These are phyloP conservation scores for Pseudorhombus dupliciocellatus DNA, from an alignment of 2,113 vertebrate species.

Conservation along the genomic window DNA sequence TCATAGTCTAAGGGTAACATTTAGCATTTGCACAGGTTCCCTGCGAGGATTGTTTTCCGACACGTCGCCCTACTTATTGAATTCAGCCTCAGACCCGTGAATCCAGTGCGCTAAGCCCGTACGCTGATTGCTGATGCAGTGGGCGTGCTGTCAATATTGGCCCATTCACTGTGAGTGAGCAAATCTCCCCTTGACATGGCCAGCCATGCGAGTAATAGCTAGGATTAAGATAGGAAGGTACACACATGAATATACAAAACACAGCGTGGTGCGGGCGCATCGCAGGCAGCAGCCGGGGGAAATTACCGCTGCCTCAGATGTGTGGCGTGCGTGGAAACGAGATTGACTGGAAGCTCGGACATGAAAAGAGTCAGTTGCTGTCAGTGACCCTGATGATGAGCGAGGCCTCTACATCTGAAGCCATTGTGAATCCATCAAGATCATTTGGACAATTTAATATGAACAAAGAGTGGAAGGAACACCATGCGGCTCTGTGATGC, in stretches of 20 bases:
- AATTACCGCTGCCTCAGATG: constrained; percentile 59
- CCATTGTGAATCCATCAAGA: constrained; percentile 37
- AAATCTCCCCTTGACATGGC: constrained; percentile 77
- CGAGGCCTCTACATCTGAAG: constrained; percentile 36
- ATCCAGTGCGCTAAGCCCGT: constrained; percentile 59
- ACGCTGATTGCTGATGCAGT: constrained; percentile 74
- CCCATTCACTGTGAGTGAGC: constrained; percentile 76
- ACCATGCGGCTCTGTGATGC: constrained; percentile 4
- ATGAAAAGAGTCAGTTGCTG: constrained; percentile 59
- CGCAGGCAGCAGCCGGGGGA: constrained; percentile 47
- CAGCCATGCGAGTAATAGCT: constrained; percentile 80
- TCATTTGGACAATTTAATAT: constrained; percentile 38
- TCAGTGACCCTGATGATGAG: constrained; percentile 47
- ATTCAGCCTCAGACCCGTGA: constrained; percentile 45
- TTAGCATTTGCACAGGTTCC: constrained; percentile 68
- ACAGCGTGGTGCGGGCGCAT: constrained; percentile 35
- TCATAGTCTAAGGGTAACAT: constrained; percentile 43
- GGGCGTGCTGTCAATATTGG: constrained; percentile 79
- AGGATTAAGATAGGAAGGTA: constrained; percentile 80
- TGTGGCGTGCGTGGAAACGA: constrained; percentile 40
- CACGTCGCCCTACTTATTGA: constrained; percentile 48
- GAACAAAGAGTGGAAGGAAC: constrained; percentile 7
- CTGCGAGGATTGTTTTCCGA: constrained; percentile 59
- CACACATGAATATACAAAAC: constrained; percentile 80
- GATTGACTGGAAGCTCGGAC: constrained; percentile 53